Base-by-base conservation (phyloP, 2,888 invertebrate species). In the Trachelus stipa region DNA sequence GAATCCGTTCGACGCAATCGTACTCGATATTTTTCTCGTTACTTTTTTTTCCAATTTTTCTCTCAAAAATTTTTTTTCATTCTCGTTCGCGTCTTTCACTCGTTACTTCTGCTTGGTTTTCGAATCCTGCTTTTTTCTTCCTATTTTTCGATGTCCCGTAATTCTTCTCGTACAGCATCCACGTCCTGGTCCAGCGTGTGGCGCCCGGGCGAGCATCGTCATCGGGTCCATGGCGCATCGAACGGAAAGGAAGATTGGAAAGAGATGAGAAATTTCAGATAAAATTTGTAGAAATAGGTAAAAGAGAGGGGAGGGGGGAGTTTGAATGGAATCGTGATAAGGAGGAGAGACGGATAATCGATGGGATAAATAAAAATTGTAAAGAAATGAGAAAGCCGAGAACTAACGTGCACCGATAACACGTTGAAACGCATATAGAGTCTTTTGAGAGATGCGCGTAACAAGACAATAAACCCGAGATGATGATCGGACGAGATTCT, bases 401-500 rank as follows among this genome's bases (percentile, higher is more conserved):
- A 76, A 68, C 30, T 33, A 74, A 73, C 56, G 40, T 74, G 56
- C n/a, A 75, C 73, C 79, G 80, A 80, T 83, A 80, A 75, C 80
- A 85, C 81, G 80, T 82, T 81, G 85, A 81, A 76, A 80, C 77
- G 81, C 56, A 40, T 37, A 40, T 2, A 23, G 23, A 23, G 56
- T 56, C 23, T 2, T 56, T 56, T 2, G 2, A 23, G 56, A 56
- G 23, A 56, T 2, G 23, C 23, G 56, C 56, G 0, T 56, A 56
- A 56, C 2, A 56, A 56, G 23, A 56, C 1, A 56, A 56, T 23
- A 84, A 84, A 84, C 83, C 82, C 84, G 79, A 81, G 79, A 84
- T 71, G 79, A 77, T 81, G 80, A 83, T 83, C 82, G 82, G 84
- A 86, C 83, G 85, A 82, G 82, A 85, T 76, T 82, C 75, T 83